Evolutionary conservation across 2,113 vertebrate genomes (phyloP).

Genomic region (Mugil cephalus): DNA sequence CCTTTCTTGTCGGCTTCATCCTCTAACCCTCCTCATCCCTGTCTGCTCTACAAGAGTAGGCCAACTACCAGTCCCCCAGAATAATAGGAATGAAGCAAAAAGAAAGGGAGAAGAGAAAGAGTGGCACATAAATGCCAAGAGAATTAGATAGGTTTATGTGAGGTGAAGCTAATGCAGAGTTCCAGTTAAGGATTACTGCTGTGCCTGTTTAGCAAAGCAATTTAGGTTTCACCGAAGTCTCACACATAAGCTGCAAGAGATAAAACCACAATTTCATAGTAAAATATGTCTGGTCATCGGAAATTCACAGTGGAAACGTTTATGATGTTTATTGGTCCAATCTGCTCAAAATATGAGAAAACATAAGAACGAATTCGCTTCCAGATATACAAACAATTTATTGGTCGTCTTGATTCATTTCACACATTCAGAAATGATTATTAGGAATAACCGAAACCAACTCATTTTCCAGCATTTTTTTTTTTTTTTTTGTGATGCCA

Average conservation of each 20-base stretch:
- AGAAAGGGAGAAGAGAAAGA: not conserved
- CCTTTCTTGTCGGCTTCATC: conserved; percentile 43
- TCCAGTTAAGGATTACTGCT: not conserved
- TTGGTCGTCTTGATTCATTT: conserved; percentile 75
- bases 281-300: conserved; percentile 24
- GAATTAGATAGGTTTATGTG: conserved; percentile 15
- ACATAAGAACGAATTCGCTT: conserved; percentile 41
- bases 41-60: conserved; percentile 35
- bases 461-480: conserved; percentile 62
- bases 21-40: conserved; percentile 30
- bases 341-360: conserved; percentile 33
- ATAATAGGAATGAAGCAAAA: conserved; percentile 33
- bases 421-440: conserved; percentile 64
- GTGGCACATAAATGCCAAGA: conserved; percentile 1
- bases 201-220: not conserved
- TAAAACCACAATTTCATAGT: conserved; percentile 38
- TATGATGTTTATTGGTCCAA: conserved; percentile 49
- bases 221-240: conserved; percentile 15
- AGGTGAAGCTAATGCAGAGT: not conserved
- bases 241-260: not conserved
- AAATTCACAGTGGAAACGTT: conserved; percentile 56
- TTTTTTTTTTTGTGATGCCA: conserved; percentile 33
- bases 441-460: conserved; percentile 59
- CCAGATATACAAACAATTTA: conserved; percentile 80
- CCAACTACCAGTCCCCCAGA: conserved; percentile 17